Evolutionary conservation across 2,797 vertebrate species (phyloP), one percentile per base, ranked within the genome.

Genomic region (Enteromius trimaculatus): DNA sequence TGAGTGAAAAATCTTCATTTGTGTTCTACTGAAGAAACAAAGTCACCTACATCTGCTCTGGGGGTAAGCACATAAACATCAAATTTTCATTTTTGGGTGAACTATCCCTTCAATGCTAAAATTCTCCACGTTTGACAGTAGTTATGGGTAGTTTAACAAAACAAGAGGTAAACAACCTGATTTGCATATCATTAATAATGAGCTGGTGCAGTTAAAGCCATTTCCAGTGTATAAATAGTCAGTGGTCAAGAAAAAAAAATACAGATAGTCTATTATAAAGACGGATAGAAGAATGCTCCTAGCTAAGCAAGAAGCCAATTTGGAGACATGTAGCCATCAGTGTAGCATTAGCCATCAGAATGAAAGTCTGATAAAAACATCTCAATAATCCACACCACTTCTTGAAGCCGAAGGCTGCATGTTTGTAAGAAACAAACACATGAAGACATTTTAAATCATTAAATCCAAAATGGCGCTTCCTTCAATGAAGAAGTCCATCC

Each of bases 191-290:
- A 80, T 60, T 72, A 37, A 65, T 64, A 64, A 74, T 65, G 8
- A 64, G 29, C 14, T 64, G 68, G 68, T 72, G 39, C 69, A 81
- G 79, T 74, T 65, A 29, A 65, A 81, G 80, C 70, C 44, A 51
- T 75, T 72, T 81, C 80, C 80, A 81, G 80, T 81, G 80, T 74
- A 49, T 49, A 69, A 16, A 71, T 31, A 17, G 26, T 62, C 53
- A 72, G 31, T 0, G 51, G n/a, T 11, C 2, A 55, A 21, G 23
- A 42, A 23, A 29, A 55, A 42, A 3, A 2, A 19, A 6, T 5
- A 23, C 6, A 55, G 16, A 13, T 8, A 31, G 60, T 80, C 65
- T 17, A 66, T 14, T 16, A 37, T 8, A 37, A 6, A 66, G 39
- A 65, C 44, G 9, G n/a, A n/a, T 14, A 5, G 42, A 78, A n/a